These are phyloP conservation scores for Stenotaenia linearis DNA, from an alignment of 2,888 invertebrate genomes.

Conservation along the genomic window DNA sequence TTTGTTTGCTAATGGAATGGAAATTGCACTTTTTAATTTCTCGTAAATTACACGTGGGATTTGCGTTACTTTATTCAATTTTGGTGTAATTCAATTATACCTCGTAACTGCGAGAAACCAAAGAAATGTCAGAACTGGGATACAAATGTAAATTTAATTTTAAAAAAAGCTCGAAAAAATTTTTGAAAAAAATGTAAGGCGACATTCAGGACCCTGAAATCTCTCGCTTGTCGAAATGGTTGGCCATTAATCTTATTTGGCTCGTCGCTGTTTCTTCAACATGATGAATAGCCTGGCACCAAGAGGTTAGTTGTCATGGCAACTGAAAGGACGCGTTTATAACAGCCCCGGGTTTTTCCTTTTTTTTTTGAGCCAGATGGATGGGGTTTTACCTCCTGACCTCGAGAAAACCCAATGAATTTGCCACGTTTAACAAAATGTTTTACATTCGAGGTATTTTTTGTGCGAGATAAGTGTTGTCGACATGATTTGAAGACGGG, in stretches of 20 bases:
- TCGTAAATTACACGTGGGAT: neutral
- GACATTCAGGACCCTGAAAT: neutral
- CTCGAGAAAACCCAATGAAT: neutral
- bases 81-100: neutral
- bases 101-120: neutral
- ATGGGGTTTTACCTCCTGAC: neutral
- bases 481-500: neutral
- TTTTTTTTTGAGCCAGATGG: neutral
- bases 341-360: neutral
- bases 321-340: neutral
- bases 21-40: neutral
- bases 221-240: neutral
- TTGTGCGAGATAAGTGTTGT: neutral
- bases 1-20: neutral
- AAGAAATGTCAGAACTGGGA: neutral
- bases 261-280: constrained; percentile 9
- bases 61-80: neutral
- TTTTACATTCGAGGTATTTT: too few relatives aligned
- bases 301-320: constrained; percentile 1
- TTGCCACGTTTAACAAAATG: too few relatives aligned
- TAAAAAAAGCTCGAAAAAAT: too few relatives aligned
- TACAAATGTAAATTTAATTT: neutral
- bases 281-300: neutral
- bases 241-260: constrained; percentile 9
- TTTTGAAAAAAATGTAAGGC: neutral